A percentile compares a stretch with the other conserved stretches of the same genome.
Conservation (phyloP, 2,113 vertebrate genomes). For the Sander lucioperca region DNA sequence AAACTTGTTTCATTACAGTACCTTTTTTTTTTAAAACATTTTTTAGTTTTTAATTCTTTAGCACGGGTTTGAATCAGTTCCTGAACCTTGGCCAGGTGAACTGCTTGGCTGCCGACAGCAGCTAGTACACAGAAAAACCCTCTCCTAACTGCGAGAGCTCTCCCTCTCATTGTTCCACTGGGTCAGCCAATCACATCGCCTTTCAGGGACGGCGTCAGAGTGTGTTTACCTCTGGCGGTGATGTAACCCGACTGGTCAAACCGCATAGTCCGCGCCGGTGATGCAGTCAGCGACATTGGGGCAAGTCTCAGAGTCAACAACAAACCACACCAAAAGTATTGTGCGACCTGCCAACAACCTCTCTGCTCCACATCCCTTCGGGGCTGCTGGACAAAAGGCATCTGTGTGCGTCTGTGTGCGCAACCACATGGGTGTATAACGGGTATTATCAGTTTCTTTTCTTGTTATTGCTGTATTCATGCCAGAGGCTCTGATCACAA, state of each 20-base stretch:
- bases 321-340: slow-evolving; percentile 3
- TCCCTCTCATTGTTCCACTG: slow-evolving; percentile 9
- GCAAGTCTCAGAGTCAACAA: slow-evolving; percentile 45
- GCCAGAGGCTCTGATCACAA: slow-evolving; percentile 42
- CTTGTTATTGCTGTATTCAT: slow-evolving; percentile 20
- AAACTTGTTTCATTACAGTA: background rate
- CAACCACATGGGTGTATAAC: slow-evolving; percentile 1
- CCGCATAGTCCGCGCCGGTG: slow-evolving; percentile 60
- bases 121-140: background rate
- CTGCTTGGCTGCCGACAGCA: background rate
- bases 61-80: background rate
- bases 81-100: background rate
- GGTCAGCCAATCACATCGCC: slow-evolving; percentile 4
- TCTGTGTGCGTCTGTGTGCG: background rate
- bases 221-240: background rate
- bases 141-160: background rate
- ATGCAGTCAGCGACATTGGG: slow-evolving; percentile 4
- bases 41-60: background rate
- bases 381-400: slow-evolving; percentile 39
- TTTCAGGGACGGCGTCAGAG: slow-evolving; percentile 5
- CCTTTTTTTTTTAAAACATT: no score
- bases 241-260: slow-evolving; percentile 75
- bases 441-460: slow-evolving; percentile 29
- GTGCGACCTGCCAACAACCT: slow-evolving; percentile 31
- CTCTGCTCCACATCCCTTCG: slow-evolving; percentile 1